phyloP scores from a whole-genome alignment of 1,140 invertebrate genomes.

The Sipha flava region DNA sequence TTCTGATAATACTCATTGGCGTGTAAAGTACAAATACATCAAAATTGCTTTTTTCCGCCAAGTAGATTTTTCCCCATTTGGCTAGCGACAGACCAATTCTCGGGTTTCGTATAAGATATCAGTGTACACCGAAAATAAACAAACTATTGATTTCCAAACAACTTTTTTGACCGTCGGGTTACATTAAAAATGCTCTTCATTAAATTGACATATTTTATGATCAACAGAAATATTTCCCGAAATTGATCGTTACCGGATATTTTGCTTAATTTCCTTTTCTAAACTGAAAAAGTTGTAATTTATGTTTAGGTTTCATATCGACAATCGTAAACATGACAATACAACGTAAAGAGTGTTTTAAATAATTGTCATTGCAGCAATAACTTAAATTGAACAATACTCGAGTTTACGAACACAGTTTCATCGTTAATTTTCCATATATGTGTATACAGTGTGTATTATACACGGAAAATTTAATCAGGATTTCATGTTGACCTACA shows the following conservation, averaged over 20 bases:
- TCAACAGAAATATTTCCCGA: not conserved
- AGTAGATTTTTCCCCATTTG: not conserved
- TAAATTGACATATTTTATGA: not conserved
- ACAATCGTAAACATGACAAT: not conserved
- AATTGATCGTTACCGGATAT: not conserved
- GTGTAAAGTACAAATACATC: constrained; percentile 3
- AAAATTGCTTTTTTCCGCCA: not conserved
- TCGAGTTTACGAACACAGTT: not conserved
- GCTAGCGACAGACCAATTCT: not conserved
- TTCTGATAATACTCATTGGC: not conserved
- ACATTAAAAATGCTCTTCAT: not conserved
- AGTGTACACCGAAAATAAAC: not conserved
- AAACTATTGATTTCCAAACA: not conserved
- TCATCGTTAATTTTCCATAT: not conserved
- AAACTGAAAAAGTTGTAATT: not conserved
- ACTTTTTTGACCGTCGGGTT: not conserved
- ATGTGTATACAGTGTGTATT: no score
- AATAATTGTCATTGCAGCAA: not conserved
- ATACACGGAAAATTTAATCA: not conserved
- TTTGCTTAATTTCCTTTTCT: no score
- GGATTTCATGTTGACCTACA: not conserved
- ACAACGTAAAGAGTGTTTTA: not conserved
- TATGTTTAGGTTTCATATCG: not conserved
- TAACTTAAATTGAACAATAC: not conserved
- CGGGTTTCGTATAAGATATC: not conserved